Base-by-base conservation (phyloP, 2,888 invertebrate genomes). In the Danaus chrysippus region DNA sequence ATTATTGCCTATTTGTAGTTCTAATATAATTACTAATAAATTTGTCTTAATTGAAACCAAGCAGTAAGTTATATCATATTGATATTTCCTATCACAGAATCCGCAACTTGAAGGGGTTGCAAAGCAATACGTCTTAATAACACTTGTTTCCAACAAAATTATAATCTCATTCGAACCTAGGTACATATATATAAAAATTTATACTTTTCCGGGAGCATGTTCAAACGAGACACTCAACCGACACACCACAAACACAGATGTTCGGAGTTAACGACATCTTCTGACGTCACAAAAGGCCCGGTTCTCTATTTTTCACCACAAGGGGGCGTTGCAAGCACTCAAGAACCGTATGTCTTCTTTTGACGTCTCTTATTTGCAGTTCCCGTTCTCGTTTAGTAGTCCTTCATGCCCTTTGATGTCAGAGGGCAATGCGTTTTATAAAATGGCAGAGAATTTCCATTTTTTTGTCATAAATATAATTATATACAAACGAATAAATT, bases 331-430 rank as follows among this genome's bases (percentile, higher is more conserved):
- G 64, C 41, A 61, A 61, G 64, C 62, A 61, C 63, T 64, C 58
- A 61, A 59, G 61, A 63, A 62, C 67, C 63, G 57, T 58, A 62
- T 67, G 68, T 68, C 64, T 67, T 64, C 70, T 71, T 72, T 71
- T 70, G 68, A 73, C 65, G 59, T 68, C 66, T 61, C 65, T 70
- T 71, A 69, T 71, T 71, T 71, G 65, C 68, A 72, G 66, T 71
- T 69, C 66, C 66, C 68, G 64, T 73, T 67, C 73, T 72, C 72
- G 71, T 71, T 73, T 72, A 70, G 73, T 71, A 73, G 73, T 77
- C 71, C 73, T 73, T 66, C 62, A 67, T 54, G 66, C 67, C 66
- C 74, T 79, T 79, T 79, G 78, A 79, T 78, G 73, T 79, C 70
- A 71, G 65, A 68, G 64, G 68, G 70, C 59, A 58, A 67, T 63